Conservation (phyloP, 1,140 invertebrate species). For the Mylabris phalerata region DNA sequence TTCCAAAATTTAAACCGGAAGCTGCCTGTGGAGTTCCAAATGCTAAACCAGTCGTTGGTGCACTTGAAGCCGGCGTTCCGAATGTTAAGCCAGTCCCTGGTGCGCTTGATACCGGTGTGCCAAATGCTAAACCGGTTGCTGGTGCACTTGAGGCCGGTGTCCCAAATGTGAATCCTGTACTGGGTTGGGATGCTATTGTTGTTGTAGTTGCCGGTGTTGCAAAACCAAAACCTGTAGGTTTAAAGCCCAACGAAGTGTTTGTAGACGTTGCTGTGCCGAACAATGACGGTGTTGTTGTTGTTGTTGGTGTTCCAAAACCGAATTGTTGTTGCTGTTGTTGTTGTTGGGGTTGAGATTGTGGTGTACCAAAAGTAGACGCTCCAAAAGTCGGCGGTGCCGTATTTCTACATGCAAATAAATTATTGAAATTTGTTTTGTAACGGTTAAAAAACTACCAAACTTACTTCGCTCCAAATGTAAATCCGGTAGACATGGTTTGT, state of each 20-base stretch:
- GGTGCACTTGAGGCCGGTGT: not conserved
- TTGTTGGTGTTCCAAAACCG: slow-evolving; percentile 24
- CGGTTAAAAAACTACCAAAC: not conserved
- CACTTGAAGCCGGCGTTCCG: slow-evolving; percentile 20
- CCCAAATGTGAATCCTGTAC: not conserved
- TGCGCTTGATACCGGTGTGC: slow-evolving; percentile 31
- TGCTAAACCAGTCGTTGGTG: not conserved
- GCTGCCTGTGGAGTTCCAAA: slow-evolving; percentile 1
- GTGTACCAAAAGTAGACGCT: slow-evolving; percentile 9
- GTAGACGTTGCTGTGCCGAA: slow-evolving; percentile 1
- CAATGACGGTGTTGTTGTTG: slow-evolving; percentile 22
- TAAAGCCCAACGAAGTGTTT: not conserved
- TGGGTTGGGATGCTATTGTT: not conserved
- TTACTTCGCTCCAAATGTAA: slow-evolving; percentile 10
- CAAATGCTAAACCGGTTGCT: slow-evolving; percentile 26
- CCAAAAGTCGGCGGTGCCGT: slow-evolving; percentile 5
- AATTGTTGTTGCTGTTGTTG: not conserved
- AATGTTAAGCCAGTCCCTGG: slow-evolving; percentile 19
- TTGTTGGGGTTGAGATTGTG: not conserved
- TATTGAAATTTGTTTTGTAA: not conserved
- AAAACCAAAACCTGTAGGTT: not conserved
- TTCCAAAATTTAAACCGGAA: slow-evolving; percentile 15
- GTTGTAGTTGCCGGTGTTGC: not conserved
- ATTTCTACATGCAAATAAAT: slow-evolving; percentile 3
- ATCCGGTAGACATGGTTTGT: slow-evolving; percentile 6